Evolutionary conservation across 2,797 vertebrate species (phyloP).

Genomic region (Gallirallus australis): DNA sequence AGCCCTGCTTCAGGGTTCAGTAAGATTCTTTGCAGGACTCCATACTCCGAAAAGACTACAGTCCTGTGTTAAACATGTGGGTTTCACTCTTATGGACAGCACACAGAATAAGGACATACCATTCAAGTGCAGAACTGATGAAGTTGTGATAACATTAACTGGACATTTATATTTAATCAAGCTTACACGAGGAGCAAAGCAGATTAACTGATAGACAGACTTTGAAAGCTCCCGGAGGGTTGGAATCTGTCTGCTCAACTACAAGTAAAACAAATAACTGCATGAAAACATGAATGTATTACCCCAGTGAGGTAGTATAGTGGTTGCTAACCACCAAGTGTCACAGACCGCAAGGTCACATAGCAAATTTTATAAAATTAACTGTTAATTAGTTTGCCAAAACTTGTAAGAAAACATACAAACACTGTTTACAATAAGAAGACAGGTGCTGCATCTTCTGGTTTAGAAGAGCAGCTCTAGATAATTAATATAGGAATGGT

Average conservation of each 20-base stretch:
- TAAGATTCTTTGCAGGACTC: background rate
- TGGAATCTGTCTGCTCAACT: background rate
- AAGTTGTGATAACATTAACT: background rate
- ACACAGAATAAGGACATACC: background rate
- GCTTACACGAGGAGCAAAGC: background rate
- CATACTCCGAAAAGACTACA: background rate
- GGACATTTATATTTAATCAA: background rate
- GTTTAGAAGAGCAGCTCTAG: background rate
- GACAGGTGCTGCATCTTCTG: background rate
- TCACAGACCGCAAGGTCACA: background rate
- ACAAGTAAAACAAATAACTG: conserved; percentile 24
- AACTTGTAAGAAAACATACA: background rate
- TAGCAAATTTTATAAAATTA: background rate
- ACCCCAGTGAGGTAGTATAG: background rate
- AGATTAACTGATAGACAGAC: background rate
- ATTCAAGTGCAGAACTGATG: background rate
- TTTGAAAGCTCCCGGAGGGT: background rate
- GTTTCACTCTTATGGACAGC: background rate
- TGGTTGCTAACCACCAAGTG: background rate
- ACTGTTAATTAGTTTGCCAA: background rate
- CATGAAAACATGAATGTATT: conserved; percentile 13
- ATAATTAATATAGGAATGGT: background rate
- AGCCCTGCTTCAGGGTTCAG: background rate
- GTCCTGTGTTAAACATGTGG: background rate
- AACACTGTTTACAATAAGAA: background rate